A percentile compares a stretch with the other conserved stretches of the same genome.
phyloP scores from a whole-genome alignment of 2,797 vertebrate species.

The Caiman crocodilus region DNA sequence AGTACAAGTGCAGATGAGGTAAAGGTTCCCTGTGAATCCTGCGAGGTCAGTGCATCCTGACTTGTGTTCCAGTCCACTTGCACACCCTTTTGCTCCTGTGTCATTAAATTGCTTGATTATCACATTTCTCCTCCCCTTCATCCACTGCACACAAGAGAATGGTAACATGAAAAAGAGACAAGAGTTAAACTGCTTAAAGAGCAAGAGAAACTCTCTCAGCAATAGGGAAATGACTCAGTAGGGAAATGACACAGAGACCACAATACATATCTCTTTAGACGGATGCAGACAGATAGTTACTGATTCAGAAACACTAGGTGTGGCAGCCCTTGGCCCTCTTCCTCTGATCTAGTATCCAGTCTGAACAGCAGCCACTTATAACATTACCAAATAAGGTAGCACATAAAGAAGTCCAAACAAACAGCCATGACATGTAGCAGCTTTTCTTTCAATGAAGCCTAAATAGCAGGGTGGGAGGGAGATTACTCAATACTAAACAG shows the following conservation, averaged over 20 bases:
- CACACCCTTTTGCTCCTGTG: not conserved
- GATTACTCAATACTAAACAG: not conserved
- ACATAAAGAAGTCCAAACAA: not conserved
- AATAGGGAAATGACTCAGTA: slow-evolving; percentile 31
- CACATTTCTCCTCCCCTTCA: not conserved
- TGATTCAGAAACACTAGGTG: slow-evolving; percentile 5
- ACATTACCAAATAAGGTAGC: slow-evolving; percentile 16
- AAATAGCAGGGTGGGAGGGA: not conserved
- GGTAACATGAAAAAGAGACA: not conserved
- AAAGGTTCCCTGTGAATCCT: not conserved
- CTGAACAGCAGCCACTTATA: not conserved
- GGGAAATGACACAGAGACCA: slow-evolving; percentile 10
- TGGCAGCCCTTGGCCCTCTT: not conserved
- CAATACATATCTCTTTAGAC: not conserved
- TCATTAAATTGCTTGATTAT: not conserved
- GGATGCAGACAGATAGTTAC: slow-evolving; percentile 1
- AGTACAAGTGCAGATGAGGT: not conserved
- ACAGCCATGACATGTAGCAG: not conserved
- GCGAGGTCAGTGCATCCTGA: not conserved
- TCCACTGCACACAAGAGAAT: not conserved
- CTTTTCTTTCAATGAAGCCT: not conserved
- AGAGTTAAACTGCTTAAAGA: not conserved
- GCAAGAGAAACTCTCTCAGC: slow-evolving; percentile 35
- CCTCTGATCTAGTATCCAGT: not conserved
- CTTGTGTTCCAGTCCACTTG: no score